A percentile compares a stretch with the other conserved stretches of the same genome.
Evolutionary conservation across 1,140 invertebrate genomes (phyloP).

Genomic region (Rhagoletis pomonella): DNA sequence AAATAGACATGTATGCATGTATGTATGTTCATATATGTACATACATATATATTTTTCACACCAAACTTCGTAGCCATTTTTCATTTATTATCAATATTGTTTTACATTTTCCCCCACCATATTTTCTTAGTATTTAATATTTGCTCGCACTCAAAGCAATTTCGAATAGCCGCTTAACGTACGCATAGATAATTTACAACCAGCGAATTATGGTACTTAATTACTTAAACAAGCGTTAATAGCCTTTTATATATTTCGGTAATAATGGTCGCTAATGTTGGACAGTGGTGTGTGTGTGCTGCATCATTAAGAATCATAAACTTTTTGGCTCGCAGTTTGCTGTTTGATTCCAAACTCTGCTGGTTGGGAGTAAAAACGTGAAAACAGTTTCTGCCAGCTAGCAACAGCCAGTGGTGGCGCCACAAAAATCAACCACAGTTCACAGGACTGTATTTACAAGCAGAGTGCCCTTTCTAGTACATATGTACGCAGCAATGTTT

Average conservation of each 20-base stretch:
- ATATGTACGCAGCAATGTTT: background rate
- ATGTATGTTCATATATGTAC: too few relatives aligned
- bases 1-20: too few relatives aligned
- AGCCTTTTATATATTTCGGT: constrained; percentile 30
- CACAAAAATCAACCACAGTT: background rate
- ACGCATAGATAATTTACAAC: constrained; percentile 25
- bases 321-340: background rate
- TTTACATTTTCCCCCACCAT: background rate
- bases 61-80: background rate
- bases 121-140: constrained; percentile 1
- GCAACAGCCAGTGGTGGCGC: background rate
- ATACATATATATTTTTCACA: background rate
- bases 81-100: background rate
- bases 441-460: background rate
- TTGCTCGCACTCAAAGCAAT: constrained; percentile 10
- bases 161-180: background rate
- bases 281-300: background rate
- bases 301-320: background rate
- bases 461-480: background rate
- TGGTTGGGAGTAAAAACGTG: background rate
- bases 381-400: background rate
- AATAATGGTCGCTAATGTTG: constrained; percentile 29
- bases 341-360: background rate
- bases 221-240: constrained; percentile 40
- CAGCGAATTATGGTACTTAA: constrained; percentile 31